These are phyloP conservation scores for Petromus typicus DNA, from an alignment of 2,113 vertebrate genomes.

Conservation along the genomic window DNA sequence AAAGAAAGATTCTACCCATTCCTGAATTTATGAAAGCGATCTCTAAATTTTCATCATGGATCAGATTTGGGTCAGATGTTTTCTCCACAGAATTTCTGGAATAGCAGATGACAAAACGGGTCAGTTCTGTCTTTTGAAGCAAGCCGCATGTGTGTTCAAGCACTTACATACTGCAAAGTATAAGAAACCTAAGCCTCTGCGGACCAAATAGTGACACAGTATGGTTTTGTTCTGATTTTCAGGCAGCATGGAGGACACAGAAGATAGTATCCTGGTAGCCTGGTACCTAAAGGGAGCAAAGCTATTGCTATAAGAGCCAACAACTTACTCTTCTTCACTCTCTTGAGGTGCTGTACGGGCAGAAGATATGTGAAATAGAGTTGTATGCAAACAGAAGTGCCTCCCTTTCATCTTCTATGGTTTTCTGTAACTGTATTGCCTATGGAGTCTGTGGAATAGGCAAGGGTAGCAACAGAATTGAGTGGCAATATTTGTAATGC, in stretches of 20 bases:
- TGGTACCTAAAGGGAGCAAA: neutral
- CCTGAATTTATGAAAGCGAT: slow-evolving; percentile 20
- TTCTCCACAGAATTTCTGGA: slow-evolving; percentile 27
- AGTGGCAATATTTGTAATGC: slow-evolving; percentile 83
- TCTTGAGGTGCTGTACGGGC: slow-evolving; percentile 63
- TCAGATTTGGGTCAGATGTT: slow-evolving; percentile 15
- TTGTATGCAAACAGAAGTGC: slow-evolving; percentile 76
- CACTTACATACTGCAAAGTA: slow-evolving; percentile 55
- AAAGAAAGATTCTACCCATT: neutral
- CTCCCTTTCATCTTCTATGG: slow-evolving; percentile 77
- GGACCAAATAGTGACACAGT: neutral
- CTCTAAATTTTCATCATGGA: slow-evolving; percentile 32
- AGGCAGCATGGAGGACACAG: slow-evolving; percentile 57
- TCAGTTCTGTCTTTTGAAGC: slow-evolving; percentile 69
- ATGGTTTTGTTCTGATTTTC: slow-evolving; percentile 51
- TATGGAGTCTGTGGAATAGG: slow-evolving; percentile 82
- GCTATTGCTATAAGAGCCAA: slow-evolving; percentile 1
- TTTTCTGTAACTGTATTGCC: slow-evolving; percentile 81
- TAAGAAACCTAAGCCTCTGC: slow-evolving; percentile 44
- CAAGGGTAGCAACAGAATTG: slow-evolving; percentile 81
- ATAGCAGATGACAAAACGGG: slow-evolving; percentile 25
- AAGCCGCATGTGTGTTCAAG: slow-evolving; percentile 59
- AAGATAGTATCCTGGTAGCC: slow-evolving; percentile 52
- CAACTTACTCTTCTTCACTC: slow-evolving; percentile 67
- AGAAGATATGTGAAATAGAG: slow-evolving; percentile 72